Evolutionary conservation across 2,113 vertebrate genomes (phyloP).

Genomic region (Chaetops frenatus): DNA sequence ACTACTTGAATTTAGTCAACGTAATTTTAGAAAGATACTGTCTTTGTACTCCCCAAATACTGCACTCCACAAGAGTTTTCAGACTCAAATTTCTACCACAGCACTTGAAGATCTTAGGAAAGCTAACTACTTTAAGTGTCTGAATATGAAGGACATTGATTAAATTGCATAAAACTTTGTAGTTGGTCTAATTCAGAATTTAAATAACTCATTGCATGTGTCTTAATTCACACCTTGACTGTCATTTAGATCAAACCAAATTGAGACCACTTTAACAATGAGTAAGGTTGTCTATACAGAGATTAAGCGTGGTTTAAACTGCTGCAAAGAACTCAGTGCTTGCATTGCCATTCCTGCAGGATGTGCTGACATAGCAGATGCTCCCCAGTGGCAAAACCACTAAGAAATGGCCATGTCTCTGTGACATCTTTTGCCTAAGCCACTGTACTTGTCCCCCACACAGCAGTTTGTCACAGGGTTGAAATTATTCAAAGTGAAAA

Average conservation of each 20-base stretch:
- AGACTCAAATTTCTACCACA: background rate
- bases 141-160: background rate
- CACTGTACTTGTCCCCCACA: background rate
- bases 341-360: background rate
- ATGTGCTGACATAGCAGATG: background rate
- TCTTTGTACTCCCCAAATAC: background rate
- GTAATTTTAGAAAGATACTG: background rate
- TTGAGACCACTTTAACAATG: background rate
- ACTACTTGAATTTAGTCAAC: background rate
- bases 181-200: background rate
- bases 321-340: background rate
- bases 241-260: background rate
- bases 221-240: constrained; percentile 20
- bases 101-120: background rate
- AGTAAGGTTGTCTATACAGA: background rate
- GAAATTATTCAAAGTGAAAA: background rate
- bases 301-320: background rate
- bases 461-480: background rate
- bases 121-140: background rate
- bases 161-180: background rate
- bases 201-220: background rate
- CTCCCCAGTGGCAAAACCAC: background rate
- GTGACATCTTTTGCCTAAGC: background rate
- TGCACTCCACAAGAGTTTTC: background rate
- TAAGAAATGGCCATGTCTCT: fast-evolving